These are phyloP conservation scores for Calliscelio sp. DNA, from an alignment of 2,888 invertebrate species.

Conservation along the genomic window DNA sequence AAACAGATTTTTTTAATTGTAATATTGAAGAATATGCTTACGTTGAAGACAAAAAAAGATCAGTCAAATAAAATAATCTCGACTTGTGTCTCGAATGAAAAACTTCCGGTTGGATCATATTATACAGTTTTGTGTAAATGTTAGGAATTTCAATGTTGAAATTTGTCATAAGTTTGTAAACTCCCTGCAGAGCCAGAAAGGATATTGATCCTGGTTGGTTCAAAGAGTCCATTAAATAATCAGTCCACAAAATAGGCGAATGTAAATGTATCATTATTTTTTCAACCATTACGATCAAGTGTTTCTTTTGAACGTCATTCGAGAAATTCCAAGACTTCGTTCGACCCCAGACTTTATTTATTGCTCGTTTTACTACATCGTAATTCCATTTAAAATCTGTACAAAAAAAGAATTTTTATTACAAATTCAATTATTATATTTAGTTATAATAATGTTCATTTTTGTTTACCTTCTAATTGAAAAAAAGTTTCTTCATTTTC, in stretches of 20 bases:
- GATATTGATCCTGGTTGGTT: constrained; percentile 95
- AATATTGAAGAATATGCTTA: too few species aligned
- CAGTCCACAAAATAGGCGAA: constrained; percentile 94
- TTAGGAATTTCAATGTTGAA: constrained; percentile 98
- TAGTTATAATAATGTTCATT: neutral
- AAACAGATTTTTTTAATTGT: constrained; percentile 6
- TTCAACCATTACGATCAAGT: constrained; percentile 93
- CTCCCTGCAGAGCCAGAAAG: constrained; percentile 95
- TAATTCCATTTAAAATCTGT: constrained; percentile 88
- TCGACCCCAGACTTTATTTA: constrained; percentile 92
- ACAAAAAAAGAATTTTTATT: too few species aligned
- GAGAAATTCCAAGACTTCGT: constrained; percentile 92
- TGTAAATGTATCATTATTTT: constrained; percentile 92
- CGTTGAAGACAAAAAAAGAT: constrained; percentile 97
- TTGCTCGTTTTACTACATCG: constrained; percentile 86
- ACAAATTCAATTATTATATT: constrained; percentile 10
- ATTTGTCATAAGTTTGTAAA: constrained; percentile 95
- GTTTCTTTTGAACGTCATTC: constrained; percentile 90
- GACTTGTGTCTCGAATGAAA: constrained; percentile 96
- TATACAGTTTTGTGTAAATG: constrained; percentile 97
- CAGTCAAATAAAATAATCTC: constrained; percentile 94
- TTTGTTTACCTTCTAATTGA: constrained; percentile 77
- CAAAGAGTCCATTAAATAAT: constrained; percentile 96
- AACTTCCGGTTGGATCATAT: constrained; percentile 96
- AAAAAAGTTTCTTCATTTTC: too few species aligned